Evolutionary conservation across 2,113 vertebrate genomes (phyloP).

Genomic region (Nesoenas mayeri): DNA sequence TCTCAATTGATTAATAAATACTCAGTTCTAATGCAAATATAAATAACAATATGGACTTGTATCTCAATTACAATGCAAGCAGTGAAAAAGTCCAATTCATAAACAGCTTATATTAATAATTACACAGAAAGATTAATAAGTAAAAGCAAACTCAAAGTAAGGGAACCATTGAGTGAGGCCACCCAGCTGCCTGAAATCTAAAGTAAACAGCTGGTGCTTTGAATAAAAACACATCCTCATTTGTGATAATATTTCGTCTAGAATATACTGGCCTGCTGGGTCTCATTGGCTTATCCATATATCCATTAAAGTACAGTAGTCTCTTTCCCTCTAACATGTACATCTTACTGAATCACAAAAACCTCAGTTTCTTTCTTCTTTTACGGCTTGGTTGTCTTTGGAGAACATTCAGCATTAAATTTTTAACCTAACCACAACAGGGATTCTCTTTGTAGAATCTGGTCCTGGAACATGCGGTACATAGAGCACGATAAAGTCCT

Average conservation of each 20-base stretch:
- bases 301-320: slow-evolving; percentile 18
- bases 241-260: slow-evolving; percentile 56
- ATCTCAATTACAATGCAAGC: slow-evolving; percentile 45
- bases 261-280: slow-evolving; percentile 13
- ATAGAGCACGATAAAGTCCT: not conserved
- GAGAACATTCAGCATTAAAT: slow-evolving; percentile 27
- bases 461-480: not conserved
- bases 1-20: not conserved
- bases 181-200: slow-evolving; percentile 34
- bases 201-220: slow-evolving; percentile 47
- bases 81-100: not conserved
- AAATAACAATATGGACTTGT: not conserved
- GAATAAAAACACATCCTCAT: slow-evolving; percentile 63
- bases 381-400: slow-evolving; percentile 38
- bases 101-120: slow-evolving; percentile 59
- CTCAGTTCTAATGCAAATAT: not conserved
- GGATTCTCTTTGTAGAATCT: not conserved
- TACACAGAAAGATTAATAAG: slow-evolving; percentile 52
- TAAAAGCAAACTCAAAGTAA: slow-evolving; percentile 43
- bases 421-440: slow-evolving; percentile 16
- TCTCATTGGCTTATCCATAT: slow-evolving; percentile 11
- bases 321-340: slow-evolving; percentile 25
- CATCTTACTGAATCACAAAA: slow-evolving; percentile 16
- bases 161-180: slow-evolving; percentile 21
- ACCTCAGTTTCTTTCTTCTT: slow-evolving; percentile 33